phyloP scores from a whole-genome alignment of 2,113 vertebrate species.

The Geococcyx californianus region DNA sequence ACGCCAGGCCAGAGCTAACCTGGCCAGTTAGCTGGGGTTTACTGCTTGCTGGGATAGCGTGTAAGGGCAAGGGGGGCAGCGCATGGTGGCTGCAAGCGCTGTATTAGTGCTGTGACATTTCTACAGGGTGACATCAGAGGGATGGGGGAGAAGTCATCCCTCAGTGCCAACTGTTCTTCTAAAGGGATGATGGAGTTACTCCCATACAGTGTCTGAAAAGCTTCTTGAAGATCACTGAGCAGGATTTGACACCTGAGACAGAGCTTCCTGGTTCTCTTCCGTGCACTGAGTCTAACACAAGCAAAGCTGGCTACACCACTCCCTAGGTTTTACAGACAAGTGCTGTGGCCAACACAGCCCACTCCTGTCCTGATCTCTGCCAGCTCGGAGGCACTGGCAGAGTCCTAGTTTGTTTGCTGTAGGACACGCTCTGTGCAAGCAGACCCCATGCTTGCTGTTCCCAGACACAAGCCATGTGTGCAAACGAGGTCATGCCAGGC shows the following conservation, averaged over 20 bases:
- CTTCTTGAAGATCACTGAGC: not conserved
- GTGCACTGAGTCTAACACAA: not conserved
- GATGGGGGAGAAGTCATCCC: not conserved
- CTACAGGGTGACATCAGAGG: not conserved
- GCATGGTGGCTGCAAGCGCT: rapidly evolving
- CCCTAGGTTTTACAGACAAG: not conserved
- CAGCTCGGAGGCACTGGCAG: not conserved
- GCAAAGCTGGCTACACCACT: not conserved
- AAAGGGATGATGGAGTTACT: not conserved
- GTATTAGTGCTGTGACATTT: not conserved
- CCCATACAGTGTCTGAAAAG: rapidly evolving
- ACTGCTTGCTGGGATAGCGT: not conserved
- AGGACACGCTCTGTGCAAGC: not conserved
- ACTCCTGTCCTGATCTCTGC: too few relatives aligned
- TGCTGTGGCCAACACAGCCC: not conserved
- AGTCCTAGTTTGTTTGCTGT: not conserved
- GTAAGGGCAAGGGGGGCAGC: not conserved
- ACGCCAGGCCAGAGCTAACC: not conserved
- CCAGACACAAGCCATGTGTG: not conserved
- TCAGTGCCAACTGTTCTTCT: rapidly evolving
- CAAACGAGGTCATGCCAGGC: not conserved
- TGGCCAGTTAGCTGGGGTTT: not conserved
- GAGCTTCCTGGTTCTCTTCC: not conserved
- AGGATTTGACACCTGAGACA: not conserved
- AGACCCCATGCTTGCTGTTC: not conserved